These are phyloP conservation scores for Acholoe squamosa DNA, from an alignment of 2,888 invertebrate genomes.

Conservation along the genomic window DNA sequence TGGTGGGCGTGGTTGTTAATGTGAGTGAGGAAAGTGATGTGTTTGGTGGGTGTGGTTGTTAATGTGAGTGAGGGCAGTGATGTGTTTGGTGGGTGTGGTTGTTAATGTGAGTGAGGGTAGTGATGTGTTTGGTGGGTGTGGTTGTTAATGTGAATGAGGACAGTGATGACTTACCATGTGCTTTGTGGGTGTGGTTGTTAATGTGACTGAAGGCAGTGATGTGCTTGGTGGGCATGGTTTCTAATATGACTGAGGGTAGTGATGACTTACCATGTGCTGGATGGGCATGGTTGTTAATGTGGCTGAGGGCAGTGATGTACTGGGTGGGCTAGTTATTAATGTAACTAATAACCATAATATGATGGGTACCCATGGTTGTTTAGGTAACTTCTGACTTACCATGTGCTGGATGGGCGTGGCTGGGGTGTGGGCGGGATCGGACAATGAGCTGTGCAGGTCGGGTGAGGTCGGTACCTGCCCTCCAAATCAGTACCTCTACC, in stretches of 20 bases:
- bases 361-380: neutral
- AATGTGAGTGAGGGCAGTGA: too few species aligned
- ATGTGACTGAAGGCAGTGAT: neutral
- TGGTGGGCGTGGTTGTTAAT: too few species aligned
- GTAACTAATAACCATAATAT: neutral
- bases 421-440: constrained; percentile 73
- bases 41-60: too few species aligned
- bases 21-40: too few species aligned
- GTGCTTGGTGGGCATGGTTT: neutral
- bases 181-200: neutral
- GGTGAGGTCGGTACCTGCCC: constrained; percentile 81
- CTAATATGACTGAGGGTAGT: neutral
- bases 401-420: constrained; percentile 65
- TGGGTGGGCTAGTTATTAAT: neutral
- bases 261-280: constrained; percentile 3
- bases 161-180: neutral
- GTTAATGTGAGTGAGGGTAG: neutral
- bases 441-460: constrained; percentile 80
- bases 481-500: constrained; percentile 79
- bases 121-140: neutral
- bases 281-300: neutral
- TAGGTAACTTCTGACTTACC: neutral
- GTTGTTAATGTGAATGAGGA: neutral
- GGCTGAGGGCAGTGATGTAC: neutral
- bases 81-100: too few species aligned